These are phyloP conservation scores for Neogale vison DNA, from an alignment of 2,113 vertebrate species.

Conservation along the genomic window DNA sequence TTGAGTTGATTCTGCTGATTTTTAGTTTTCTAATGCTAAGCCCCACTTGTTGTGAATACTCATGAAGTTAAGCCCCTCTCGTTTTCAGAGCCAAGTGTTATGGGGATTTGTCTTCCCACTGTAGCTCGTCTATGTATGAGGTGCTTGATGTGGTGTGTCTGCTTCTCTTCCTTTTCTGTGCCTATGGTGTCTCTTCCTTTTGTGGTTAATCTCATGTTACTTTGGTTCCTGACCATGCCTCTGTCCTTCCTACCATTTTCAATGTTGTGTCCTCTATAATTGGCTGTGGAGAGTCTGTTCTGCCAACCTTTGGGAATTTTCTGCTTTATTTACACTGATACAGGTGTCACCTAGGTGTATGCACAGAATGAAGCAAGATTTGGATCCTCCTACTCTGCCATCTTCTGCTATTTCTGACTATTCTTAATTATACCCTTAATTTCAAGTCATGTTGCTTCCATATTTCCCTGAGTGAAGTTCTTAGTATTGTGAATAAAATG, in stretches of 20 bases:
- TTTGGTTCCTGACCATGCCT: not conserved
- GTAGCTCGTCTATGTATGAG: not conserved
- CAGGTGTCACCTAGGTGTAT: not conserved
- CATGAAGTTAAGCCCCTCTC: not conserved
- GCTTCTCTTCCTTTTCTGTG: not conserved
- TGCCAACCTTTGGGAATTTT: not conserved
- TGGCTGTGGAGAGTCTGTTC: not conserved
- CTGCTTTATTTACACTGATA: not conserved
- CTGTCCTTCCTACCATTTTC: not conserved
- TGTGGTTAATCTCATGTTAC: not conserved
- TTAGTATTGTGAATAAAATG: not conserved
- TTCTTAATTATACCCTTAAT: not conserved
- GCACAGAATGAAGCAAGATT: not conserved
- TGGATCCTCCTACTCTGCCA: not conserved
- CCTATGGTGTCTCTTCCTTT: not conserved
- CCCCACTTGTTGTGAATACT: not conserved
- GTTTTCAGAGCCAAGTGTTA: not conserved
- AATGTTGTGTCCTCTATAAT: not conserved
- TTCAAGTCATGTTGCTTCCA: not conserved
- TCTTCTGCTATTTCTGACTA: not conserved
- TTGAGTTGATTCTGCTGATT: not conserved
- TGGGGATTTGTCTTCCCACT: not conserved
- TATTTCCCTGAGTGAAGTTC: not conserved
- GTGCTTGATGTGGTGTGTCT: not conserved
- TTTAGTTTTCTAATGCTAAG: not conserved